A percentile compares a stretch with the other conserved stretches of the same genome.
phyloP scores from a whole-genome alignment of 2,113 vertebrate species.

The Vulpes ferrilata region DNA sequence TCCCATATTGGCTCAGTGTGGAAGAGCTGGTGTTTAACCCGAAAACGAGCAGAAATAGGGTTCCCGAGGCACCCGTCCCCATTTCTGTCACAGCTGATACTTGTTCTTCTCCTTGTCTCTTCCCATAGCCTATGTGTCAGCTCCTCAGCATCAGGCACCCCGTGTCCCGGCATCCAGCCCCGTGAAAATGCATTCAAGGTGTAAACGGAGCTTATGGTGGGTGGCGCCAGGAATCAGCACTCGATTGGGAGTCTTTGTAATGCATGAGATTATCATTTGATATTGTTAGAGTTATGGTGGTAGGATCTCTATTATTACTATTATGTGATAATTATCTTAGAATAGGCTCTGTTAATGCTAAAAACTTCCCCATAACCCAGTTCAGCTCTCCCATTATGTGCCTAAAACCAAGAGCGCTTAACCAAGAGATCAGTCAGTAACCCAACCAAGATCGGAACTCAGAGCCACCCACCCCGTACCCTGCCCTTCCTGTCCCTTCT shows the following conservation, averaged over 20 bases:
- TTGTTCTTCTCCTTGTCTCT: slow-evolving; percentile 28
- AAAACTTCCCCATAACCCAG: neutral
- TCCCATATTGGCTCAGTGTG: slow-evolving; percentile 28
- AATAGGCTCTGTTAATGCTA: neutral
- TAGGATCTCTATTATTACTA: neutral
- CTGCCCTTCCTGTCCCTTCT: neutral
- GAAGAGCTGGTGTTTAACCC: slow-evolving; percentile 56
- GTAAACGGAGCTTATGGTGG: neutral
- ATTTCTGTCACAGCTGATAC: neutral
- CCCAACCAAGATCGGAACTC: neutral
- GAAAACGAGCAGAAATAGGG: neutral
- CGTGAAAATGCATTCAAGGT: neutral
- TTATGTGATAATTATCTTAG: neutral
- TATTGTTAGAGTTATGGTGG: neutral
- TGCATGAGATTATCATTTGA: neutral
- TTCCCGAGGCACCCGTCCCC: slow-evolving; percentile 37
- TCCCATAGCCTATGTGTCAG: neutral
- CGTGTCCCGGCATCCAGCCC: neutral
- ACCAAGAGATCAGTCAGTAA: neutral
- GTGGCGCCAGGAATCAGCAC: neutral
- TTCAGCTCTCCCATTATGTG: neutral
- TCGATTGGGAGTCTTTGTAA: neutral
- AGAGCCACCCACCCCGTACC: neutral
- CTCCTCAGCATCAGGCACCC: neutral
- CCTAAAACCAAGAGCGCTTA: neutral